Percentiles rank a stretch among this genome's conserved stretches.
Evolutionary conservation across 1,140 invertebrate genomes (phyloP).

Genomic region (Megathymus violae): DNA sequence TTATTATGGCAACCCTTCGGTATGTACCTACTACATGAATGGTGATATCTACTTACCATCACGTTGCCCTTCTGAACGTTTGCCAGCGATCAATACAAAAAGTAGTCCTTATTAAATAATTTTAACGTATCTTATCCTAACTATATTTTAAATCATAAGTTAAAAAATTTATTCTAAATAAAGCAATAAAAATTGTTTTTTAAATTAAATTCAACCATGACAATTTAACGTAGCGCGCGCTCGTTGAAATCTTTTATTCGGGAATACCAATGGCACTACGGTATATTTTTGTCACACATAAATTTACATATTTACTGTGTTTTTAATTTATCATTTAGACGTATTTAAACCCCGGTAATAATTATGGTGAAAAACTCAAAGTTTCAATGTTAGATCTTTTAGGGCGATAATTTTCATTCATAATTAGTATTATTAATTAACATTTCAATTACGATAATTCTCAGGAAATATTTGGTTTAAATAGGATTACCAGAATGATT

Average conservation of each 20-base stretch:
- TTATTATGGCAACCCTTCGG: too few relatives aligned
- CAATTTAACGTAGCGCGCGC: slow-evolving; percentile 2
- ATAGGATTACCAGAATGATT: not conserved
- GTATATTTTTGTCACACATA: slow-evolving; percentile 18
- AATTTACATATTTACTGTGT: slow-evolving; percentile 21
- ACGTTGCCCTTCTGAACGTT: too few relatives aligned
- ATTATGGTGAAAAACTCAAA: slow-evolving; percentile 15
- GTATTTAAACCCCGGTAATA: slow-evolving; percentile 5
- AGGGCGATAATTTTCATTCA: slow-evolving; percentile 22
- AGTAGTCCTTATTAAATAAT: too few relatives aligned
- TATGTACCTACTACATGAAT: too few relatives aligned
- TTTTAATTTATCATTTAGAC: slow-evolving; percentile 23
- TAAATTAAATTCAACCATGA: not conserved
- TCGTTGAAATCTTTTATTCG: slow-evolving; percentile 42
- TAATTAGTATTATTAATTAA: slow-evolving; percentile 17
- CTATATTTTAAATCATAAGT: too few relatives aligned
- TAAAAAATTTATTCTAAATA: too few relatives aligned
- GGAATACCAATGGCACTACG: slow-evolving; percentile 18
- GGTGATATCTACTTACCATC: too few relatives aligned
- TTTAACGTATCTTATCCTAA: too few relatives aligned
- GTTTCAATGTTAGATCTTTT: slow-evolving; percentile 19
- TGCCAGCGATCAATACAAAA: too few relatives aligned
- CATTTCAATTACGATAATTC: not conserved
- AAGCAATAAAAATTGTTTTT: not conserved
- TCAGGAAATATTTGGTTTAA: not conserved